Base-by-base conservation (phyloP, 1,140 invertebrate genomes). In the Sesamia nonagrioides region DNA sequence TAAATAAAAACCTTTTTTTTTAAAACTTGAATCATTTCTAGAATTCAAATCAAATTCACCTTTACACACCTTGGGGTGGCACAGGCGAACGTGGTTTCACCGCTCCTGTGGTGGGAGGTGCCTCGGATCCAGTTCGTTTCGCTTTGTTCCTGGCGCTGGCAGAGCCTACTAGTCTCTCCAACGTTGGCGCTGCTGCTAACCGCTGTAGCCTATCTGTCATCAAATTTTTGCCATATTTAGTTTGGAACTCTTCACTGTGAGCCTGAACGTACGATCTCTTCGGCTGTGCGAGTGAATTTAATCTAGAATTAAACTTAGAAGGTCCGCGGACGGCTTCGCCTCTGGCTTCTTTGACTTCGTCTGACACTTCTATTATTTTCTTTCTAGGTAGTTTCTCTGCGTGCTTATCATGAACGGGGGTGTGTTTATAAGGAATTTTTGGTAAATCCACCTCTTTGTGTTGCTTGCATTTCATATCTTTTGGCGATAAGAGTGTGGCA, bases 271-370 rank as follows among this genome's bases (percentile, higher is more conserved):
- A 90, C 0, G 84, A 63, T 35, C 85, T 89, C 75, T 90, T 93
- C 17, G 93, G 92, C 77, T 95, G 93, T 13, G 93, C 91, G 48
- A 95, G 84, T 35, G 84, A 82, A 63, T 93, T 86, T 15, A 95
- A 78, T 52, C 93, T 89, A 13, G 90, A 84, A 61, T 73, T 83
- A 50, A 80, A 80, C 81, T 88, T 92, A 6, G 89, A 80, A 45
- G 92, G 92, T 8, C 93, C 92, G 56, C 89, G 83, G 8, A 95
- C 89, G 5, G 92, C 92, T 83, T 95, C 92, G 6, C 92, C 92
- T 54, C 89, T 86, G 3, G 91, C 84, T 84, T 95, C 93, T 82
- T 92, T 93, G 1, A 84, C 89, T 77, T 94, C 92, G 50, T 94
- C 92, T 58, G 92, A 86, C 58, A 93, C 84, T 69, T 93, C 92